A percentile compares a stretch with the other conserved stretches of the same genome.
Evolutionary conservation across 2,888 invertebrate genomes (phyloP).

Genomic region (Carterocephalus palaemon): DNA sequence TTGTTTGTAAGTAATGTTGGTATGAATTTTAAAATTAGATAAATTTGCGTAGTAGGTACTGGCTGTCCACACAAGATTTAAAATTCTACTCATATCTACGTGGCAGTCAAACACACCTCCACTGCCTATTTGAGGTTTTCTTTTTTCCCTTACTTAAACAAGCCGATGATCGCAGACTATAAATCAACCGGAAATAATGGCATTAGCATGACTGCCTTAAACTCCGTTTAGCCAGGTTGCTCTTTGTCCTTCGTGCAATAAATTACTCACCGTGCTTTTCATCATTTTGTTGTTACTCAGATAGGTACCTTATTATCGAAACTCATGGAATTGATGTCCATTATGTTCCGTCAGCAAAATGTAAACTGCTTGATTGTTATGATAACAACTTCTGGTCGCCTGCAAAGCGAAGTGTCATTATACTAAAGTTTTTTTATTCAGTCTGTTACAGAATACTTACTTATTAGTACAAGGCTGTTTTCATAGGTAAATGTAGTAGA

Average conservation of each 20-base stretch:
- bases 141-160: constrained; percentile 8
- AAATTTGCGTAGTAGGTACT: too few relatives aligned
- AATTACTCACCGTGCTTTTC: constrained; percentile 41
- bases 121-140: too few relatives aligned
- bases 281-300: constrained; percentile 44
- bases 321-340: constrained; percentile 53
- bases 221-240: constrained; percentile 30
- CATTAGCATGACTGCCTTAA: constrained; percentile 26
- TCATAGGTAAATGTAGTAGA: too few relatives aligned
- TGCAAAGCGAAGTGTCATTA: constrained; percentile 34
- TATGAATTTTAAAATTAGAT: too few relatives aligned
- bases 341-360: constrained; percentile 52
- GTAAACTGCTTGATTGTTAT: constrained; percentile 47
- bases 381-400: constrained; percentile 41
- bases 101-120: too few relatives aligned
- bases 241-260: constrained; percentile 36
- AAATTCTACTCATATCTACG: too few relatives aligned
- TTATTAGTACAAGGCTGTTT: too few relatives aligned
- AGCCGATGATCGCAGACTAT: constrained; percentile 15
- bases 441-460: too few relatives aligned
- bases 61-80: too few relatives aligned
- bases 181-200: constrained; percentile 26
- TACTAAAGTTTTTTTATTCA: constrained; percentile 19
- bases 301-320: constrained; percentile 48
- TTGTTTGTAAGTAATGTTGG: too few relatives aligned